Base-by-base conservation (phyloP, 2,888 invertebrate genomes). In the Eurois occulta region DNA sequence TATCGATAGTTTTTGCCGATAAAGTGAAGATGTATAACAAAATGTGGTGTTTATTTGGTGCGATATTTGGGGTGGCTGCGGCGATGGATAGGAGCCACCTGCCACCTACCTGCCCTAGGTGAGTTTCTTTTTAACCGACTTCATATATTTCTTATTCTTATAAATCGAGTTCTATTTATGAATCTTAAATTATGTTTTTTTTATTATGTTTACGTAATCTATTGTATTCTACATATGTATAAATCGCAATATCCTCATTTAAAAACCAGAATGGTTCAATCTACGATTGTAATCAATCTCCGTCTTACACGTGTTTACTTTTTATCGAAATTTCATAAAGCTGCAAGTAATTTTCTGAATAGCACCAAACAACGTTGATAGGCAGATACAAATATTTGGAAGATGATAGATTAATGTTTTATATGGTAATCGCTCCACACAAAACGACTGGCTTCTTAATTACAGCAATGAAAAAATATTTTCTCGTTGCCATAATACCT, bases 31-130 rank as follows among this genome's bases (percentile, higher is more conserved):
- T 94, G 91, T 88, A 81, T 77, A 91, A 58, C 62, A 82, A 91
- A 78, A 92, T 94, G 93, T 93, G 91, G 94, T 93, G 90, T 90
- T 90, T 94, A n/a, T 58, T 93, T 69, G 86, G 88, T 80, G 87
- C 93, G 74, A 83, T 94, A 81, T 75, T 95, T 83, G 89, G 91
- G 84, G 93, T 91, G 72, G 92, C 90, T 72, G 94, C 92, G 76
- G 92, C 89, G 6, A 93, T 95, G 16, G 96, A 97, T 86, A 91
- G 96, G 89, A 95, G 92, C 80, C 91, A 91, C 46, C 90, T 97
- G 82, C 97, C 97, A 72, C 97, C 97, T 32, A 96, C 97, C 69
- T 97, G 97, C 93, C 94, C 94, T 91, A 97, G 97, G 97, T 97
- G 90, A 97, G 96, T 92, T 48, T 11, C 21, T 43, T 8, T 35